Evolutionary conservation across 2,888 invertebrate genomes (phyloP).

Genomic region (Clivina fossor): DNA sequence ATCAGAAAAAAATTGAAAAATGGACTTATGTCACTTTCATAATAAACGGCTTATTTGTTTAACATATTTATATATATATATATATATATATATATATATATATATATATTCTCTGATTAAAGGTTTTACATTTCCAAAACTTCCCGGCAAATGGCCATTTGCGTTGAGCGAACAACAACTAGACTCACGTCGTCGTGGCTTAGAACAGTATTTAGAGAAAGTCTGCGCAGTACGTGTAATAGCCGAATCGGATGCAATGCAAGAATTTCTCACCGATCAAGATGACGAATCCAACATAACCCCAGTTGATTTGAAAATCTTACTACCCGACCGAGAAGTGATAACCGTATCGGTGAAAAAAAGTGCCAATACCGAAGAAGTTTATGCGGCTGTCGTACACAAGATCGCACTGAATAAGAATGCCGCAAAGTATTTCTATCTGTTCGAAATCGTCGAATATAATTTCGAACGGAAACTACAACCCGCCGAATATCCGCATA

Average conservation of each 20-base stretch:
- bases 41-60: no score
- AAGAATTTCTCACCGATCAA: slow-evolving; percentile 93
- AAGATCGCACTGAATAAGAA: slow-evolving; percentile 80
- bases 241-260: slow-evolving; percentile 95
- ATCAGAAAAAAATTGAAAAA: no score
- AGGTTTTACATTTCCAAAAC: slow-evolving; percentile 93
- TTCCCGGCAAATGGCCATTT: slow-evolving; percentile 99
- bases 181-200: slow-evolving; percentile 88
- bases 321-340: slow-evolving; percentile 89
- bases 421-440: slow-evolving; percentile 87
- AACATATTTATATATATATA: no score
- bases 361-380: slow-evolving; percentile 87
- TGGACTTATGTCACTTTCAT: no score
- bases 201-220: slow-evolving; percentile 97
- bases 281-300: slow-evolving; percentile 79
- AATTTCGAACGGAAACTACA: slow-evolving; percentile 95
- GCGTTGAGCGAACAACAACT: slow-evolving; percentile 95
- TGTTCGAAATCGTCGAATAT: slow-evolving; percentile 96
- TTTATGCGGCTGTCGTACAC: slow-evolving; percentile 83
- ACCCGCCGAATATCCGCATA: slow-evolving; percentile 93
- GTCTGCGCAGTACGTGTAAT: slow-evolving; percentile 97
- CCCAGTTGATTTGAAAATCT: slow-evolving; percentile 68
- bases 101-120: no score
- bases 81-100: no score
- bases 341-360: slow-evolving; percentile 86